These are phyloP conservation scores for Heliconius cydno DNA, from an alignment of 2,888 invertebrate genomes.

Conservation along the genomic window DNA sequence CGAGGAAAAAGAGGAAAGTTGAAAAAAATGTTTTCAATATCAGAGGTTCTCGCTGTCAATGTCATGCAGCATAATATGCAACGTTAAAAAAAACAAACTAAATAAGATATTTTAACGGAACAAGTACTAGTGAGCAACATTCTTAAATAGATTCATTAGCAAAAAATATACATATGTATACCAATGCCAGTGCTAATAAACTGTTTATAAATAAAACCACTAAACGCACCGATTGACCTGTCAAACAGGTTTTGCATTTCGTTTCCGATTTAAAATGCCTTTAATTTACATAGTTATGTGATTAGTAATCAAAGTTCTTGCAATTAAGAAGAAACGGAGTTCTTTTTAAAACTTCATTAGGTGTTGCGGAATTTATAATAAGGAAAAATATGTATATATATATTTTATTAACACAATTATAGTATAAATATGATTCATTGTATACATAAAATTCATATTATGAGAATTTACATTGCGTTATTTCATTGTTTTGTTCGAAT, in stretches of 20 bases:
- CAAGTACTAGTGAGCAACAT: background rate
- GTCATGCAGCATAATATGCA: too few relatives aligned
- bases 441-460: background rate
- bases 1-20: too few relatives aligned
- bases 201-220: background rate
- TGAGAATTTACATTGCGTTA: background rate
- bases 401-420: background rate
- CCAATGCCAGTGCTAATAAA: background rate
- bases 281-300: slow-evolving; percentile 4
- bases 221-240: background rate
- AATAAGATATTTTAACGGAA: too few relatives aligned
- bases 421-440: background rate
- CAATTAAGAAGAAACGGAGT: background rate
- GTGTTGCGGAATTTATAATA: background rate
- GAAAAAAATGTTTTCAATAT: too few relatives aligned
- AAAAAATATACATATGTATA: background rate
- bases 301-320: background rate
- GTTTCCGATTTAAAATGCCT: slow-evolving; percentile 1
- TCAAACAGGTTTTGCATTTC: slow-evolving; percentile 10
- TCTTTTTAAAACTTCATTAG: background rate
- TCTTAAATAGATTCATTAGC: background rate
- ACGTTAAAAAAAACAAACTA: too few relatives aligned
- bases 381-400: background rate
- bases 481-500: background rate
- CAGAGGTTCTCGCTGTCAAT: too few relatives aligned